Percentiles rank a stretch among this genome's conserved stretches.
These are phyloP conservation scores for Chydorus sphaericus DNA, from an alignment of 2,888 invertebrate genomes.

Conservation along the genomic window DNA sequence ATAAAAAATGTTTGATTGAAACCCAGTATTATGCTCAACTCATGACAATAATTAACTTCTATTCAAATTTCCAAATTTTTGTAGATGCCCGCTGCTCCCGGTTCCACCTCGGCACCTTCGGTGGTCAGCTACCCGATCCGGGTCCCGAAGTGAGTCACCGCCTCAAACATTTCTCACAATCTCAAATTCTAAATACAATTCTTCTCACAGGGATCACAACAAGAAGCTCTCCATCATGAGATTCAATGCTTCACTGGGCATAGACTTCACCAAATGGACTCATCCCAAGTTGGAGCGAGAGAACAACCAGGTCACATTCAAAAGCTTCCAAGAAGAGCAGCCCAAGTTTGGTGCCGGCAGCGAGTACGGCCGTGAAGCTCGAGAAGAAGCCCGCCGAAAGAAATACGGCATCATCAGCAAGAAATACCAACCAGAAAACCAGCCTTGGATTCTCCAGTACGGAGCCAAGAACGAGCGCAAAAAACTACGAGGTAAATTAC, in stretches of 20 bases:
- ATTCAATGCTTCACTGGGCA: constrained; percentile 70
- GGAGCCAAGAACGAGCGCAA: constrained; percentile 68
- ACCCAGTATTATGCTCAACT: no score
- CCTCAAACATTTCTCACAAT: no score
- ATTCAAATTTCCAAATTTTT: no score
- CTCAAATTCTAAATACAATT: background rate
- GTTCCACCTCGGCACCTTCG: no score
- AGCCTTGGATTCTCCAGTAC: constrained; percentile 90
- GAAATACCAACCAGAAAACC: constrained; percentile 83
- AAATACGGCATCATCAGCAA: constrained; percentile 79
- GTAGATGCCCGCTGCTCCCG: no score
- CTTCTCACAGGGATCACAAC: constrained; percentile 37
- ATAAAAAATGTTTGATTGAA: no score
- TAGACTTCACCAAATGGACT: constrained; percentile 70
- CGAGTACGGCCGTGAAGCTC: constrained; percentile 83
- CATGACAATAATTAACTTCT: no score
- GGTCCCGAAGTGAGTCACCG: no score
- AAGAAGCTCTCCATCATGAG: constrained; percentile 81
- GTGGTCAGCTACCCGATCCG: no score
- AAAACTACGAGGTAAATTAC: constrained; percentile 41
- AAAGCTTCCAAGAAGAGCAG: constrained; percentile 59
- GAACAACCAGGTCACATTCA: constrained; percentile 82
- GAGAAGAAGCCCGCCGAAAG: constrained; percentile 84
- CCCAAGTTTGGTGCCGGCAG: constrained; percentile 96
- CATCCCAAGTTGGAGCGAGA: constrained; percentile 78